Evolutionary conservation across 2,797 vertebrate species (phyloP).

Genomic region (Petrocephalus schoutedeni): DNA sequence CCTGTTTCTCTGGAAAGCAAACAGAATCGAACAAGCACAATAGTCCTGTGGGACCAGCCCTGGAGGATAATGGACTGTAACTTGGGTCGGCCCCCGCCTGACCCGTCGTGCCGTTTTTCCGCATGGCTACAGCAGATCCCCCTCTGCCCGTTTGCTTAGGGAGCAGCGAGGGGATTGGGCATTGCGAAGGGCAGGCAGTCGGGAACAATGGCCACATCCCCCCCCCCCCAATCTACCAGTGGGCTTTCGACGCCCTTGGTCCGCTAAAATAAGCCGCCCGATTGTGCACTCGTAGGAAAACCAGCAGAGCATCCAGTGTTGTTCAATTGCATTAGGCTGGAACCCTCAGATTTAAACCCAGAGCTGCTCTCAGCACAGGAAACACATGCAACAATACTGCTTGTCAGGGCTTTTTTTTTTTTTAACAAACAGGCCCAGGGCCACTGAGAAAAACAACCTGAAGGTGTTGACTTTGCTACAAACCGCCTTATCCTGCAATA

Average conservation of each 20-base stretch:
- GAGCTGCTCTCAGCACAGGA: neutral
- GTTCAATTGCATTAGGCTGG: conserved; percentile 24
- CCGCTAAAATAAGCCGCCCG: conserved; percentile 22
- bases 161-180: neutral
- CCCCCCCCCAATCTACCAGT: conserved; percentile 6
- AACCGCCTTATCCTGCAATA: neutral
- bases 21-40: neutral
- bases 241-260: conserved; percentile 5
- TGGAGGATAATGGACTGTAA: neutral
- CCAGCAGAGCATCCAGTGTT: conserved; percentile 12
- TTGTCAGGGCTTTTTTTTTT: neutral
- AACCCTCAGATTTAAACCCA: conserved; percentile 12
- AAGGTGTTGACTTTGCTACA: neutral
- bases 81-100: neutral
- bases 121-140: neutral
- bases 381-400: neutral
- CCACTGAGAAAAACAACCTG: neutral
- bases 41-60: neutral
- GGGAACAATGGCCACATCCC: conserved; percentile 12
- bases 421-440: neutral
- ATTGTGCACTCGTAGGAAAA: conserved; percentile 9
- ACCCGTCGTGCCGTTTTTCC: neutral
- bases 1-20: neutral
- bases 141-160: conserved; percentile 1
- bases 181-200: neutral